Conservation (phyloP, 92 coral and sea anemone genomes). For the Zoanthus sansibaricus region DNA sequence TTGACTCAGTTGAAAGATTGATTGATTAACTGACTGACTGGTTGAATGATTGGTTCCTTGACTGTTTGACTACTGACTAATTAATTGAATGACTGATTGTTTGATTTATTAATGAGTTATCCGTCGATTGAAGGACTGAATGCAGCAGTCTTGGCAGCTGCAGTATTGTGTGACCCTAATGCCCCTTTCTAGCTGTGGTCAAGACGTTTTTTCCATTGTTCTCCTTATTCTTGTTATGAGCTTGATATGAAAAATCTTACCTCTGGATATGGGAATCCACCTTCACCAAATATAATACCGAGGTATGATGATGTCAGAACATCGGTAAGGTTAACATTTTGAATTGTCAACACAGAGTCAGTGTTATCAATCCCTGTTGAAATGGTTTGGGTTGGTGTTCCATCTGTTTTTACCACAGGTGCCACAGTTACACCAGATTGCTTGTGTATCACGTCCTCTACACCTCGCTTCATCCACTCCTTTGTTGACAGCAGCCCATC, state of each 20-base stretch:
- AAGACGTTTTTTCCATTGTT: too few species aligned
- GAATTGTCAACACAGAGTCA: constrained; percentile 60
- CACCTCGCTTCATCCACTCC: constrained; percentile 86
- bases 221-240: too few species aligned
- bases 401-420: constrained; percentile 30
- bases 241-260: constrained; percentile 45
- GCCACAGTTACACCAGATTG: constrained; percentile 21
- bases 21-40: too few species aligned
- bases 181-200: too few species aligned
- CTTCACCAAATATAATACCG: constrained; percentile 92
- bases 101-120: too few species aligned
- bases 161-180: too few species aligned
- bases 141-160: too few species aligned
- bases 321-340: constrained; percentile 62
- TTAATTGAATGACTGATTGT: too few species aligned
- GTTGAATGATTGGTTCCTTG: too few species aligned
- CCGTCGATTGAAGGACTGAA: too few species aligned
- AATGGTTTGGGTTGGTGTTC: constrained; percentile 51
- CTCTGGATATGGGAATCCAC: constrained; percentile 98
- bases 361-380: constrained; percentile 61
- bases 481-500: constrained; percentile 88
- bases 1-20: too few species aligned
- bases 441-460: constrained; percentile 47
- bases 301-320: constrained; percentile 77
- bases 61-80: too few species aligned